Evolutionary conservation across 2,113 vertebrate genomes (phyloP), one percentile per base, ranked within the genome.

Genomic region (Vidua chalybeata): DNA sequence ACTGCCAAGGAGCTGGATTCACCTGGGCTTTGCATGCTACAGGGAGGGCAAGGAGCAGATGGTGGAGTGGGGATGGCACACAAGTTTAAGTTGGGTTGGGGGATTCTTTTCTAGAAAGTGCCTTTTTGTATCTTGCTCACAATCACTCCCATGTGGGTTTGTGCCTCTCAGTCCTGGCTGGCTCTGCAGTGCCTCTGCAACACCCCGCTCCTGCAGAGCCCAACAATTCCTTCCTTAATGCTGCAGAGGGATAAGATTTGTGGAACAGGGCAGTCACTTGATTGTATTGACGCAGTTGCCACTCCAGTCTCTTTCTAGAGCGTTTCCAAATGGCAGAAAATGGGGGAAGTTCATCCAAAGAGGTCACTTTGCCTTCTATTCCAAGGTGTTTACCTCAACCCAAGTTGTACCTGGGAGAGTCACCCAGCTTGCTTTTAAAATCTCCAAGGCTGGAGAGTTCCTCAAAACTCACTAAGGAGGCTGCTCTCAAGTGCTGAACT

Each of bases 401-500:
- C 55, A 56, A 45, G 52, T 0, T 33, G n/a, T 13, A 84, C 39
- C 61, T 41, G 27, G 69, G 51, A 66, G 33, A 55, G 27, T 35
- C 45, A 63, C 17, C 24, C 39, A 26, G 64, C 48, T 48, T 71
- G 90, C 68, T 94, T 84, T 89, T 61, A 84, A 59, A 78, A 73
- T 75, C 89, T 93, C 90, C 89, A 89, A 45, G 35, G 64, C 63
- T 72, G 76, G 81, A 84, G 61, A 84, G 80, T 28, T 90, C 59
- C 73, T 81, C 54, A 35, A 84, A 45, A 67, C 78, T 45, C 4
- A 4, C 76, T 63, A n/a, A 81, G 52, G 56, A 72, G 4, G 48
- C 43, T 67, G 61, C 79, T 96, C 67, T 86, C 64, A 78, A 94
- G 76, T 64, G 69, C 66, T 90, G 87, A 89, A 87, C 61, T 61